A percentile compares a stretch with the other conserved stretches of the same genome.
Evolutionary conservation across 1,140 invertebrate species (phyloP).

Genomic region (Sarcophaga peregrina): DNA sequence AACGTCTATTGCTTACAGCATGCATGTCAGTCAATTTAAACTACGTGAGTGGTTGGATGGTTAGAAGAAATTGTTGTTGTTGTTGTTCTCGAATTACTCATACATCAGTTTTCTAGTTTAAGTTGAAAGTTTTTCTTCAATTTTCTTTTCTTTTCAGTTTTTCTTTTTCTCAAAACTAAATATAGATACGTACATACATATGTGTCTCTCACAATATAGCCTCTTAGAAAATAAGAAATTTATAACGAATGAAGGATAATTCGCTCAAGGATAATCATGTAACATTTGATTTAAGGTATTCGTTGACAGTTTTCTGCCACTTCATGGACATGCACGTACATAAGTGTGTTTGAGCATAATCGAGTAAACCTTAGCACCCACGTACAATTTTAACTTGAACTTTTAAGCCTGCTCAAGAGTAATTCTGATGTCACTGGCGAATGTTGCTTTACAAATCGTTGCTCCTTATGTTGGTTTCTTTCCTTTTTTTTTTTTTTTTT

Average conservation of each 20-base stretch:
- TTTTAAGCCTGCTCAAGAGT: background rate
- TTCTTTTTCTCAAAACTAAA: background rate
- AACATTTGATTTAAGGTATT: conserved; percentile 1
- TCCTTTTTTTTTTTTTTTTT: too few relatives aligned
- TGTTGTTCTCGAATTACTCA: background rate
- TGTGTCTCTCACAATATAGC: too few relatives aligned
- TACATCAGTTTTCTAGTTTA: background rate
- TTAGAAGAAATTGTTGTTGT: too few relatives aligned
- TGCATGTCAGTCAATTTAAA: background rate
- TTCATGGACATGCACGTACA: background rate
- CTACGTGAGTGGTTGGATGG: background rate
- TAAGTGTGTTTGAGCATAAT: background rate
- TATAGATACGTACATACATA: too few relatives aligned
- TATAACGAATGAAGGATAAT: too few relatives aligned
- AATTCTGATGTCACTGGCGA: background rate
- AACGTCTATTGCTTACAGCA: background rate
- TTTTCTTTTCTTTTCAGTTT: background rate
- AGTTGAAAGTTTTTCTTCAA: background rate
- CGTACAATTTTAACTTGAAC: background rate
- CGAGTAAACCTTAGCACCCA: too few relatives aligned
- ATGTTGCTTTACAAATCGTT: background rate
- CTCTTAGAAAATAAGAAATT: too few relatives aligned
- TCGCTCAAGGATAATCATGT: background rate
- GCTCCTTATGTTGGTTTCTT: background rate
- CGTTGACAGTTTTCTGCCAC: background rate